Evolutionary conservation across 2,888 invertebrate species (phyloP).

Genomic region (Cryptosula pallasiana): DNA sequence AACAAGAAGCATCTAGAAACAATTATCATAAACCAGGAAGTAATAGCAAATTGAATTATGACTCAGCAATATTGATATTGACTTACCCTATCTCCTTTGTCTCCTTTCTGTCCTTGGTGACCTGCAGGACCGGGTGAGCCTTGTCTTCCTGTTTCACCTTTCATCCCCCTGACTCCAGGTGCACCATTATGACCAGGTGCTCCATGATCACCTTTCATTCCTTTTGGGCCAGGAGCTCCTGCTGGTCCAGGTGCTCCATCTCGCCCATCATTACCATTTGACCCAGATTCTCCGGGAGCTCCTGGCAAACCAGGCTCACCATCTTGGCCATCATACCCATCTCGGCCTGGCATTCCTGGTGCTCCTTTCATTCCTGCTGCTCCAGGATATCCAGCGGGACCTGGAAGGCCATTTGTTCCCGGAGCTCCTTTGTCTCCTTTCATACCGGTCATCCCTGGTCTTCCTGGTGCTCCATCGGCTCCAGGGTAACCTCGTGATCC

Average conservation of each 20-base stretch:
- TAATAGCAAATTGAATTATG: too few species aligned
- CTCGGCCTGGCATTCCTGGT: not conserved
- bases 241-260: conserved; percentile 1
- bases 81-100: not conserved
- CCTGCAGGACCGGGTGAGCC: not conserved
- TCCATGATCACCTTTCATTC: not conserved
- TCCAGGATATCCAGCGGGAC: not conserved
- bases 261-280: not conserved
- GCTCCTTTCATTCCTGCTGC: not conserved
- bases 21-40: too few species aligned
- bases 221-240: conserved; percentile 6
- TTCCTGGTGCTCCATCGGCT: not conserved
- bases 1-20: too few species aligned
- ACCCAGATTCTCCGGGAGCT: not conserved
- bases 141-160: conserved; percentile 2
- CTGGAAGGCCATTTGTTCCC: not conserved
- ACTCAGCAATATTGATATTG: too few species aligned
- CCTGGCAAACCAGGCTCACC: not conserved
- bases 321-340: conserved; percentile 4
- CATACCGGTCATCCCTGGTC: not conserved
- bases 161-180: conserved; percentile 19
- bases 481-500: not conserved
- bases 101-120: not conserved
- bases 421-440: conserved; percentile 1
- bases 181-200: not conserved